phyloP scores from a whole-genome alignment of 2,797 vertebrate species.

The Acrossocheilus wenchowensis region DNA sequence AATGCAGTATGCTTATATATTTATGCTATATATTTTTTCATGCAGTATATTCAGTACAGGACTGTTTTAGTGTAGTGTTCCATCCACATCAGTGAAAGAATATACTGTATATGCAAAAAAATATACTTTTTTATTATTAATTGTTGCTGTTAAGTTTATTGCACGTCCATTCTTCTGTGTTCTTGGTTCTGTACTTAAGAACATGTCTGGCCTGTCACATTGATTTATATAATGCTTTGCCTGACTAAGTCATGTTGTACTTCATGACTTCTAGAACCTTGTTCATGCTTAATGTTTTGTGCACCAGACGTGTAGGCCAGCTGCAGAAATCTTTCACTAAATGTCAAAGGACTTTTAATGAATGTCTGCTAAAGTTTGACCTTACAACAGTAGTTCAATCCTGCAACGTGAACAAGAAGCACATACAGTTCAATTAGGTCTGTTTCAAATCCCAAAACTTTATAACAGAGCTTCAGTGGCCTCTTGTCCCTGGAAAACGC shows the following conservation, averaged over 20 bases:
- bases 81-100: background rate
- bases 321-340: conserved; percentile 38
- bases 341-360: conserved; percentile 48
- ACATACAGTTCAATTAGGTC: conserved; percentile 34
- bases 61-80: background rate
- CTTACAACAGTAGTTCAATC: conserved; percentile 37
- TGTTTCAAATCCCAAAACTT: conserved; percentile 19
- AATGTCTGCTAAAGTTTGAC: conserved; percentile 35
- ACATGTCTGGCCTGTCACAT: background rate
- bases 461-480: conserved; percentile 24
- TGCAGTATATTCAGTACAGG: background rate
- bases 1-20: background rate
- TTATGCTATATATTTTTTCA: background rate
- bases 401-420: conserved; percentile 29
- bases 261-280: background rate
- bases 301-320: background rate
- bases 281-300: conserved; percentile 25
- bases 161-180: background rate
- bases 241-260: background rate
- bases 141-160: background rate
- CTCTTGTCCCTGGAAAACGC: conserved; percentile 39
- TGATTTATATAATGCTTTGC: background rate
- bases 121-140: background rate
- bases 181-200: background rate
- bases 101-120: background rate